Base-by-base conservation (phyloP, 2,888 invertebrate species). In the Hoplodrina blanda region DNA sequence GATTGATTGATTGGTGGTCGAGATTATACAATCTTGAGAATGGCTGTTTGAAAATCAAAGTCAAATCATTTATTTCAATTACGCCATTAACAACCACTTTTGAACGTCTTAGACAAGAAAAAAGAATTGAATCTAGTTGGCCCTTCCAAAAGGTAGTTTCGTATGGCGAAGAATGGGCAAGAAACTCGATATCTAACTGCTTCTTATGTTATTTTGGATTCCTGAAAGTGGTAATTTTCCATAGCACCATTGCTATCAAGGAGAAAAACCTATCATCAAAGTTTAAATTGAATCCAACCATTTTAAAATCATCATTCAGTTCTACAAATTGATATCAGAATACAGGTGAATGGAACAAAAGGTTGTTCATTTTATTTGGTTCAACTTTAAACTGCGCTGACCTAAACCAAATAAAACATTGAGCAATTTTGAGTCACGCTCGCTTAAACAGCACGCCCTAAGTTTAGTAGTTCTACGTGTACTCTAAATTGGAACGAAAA, bases 381-480 rank as follows among this genome's bases (percentile, higher is more conserved):
- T 63, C 46, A 62, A 79, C 37, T 65, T 33, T 57, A 66, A 71
- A 62, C 49, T 62, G 49, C 33, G 6, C 19, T 70, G 46, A 72
- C 52, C 72, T 62, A 71, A 74, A 71, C 55, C 46, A 62, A 77
- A 73, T 56, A 77, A 17, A 77, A 71, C 72, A 73, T 78, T 62
- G 62, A 62, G 71, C 77, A 73, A 77, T 70, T 77, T 44, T 17
- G 20, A 77, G 78, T 73, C 73, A 73, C 55, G 73, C 78, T 77
- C 25, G 55, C 77, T 11, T 50, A 46, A 73, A 70, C 77, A 60
- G 49, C 77, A 50, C 44, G 73, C 50, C 77, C 73, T 77, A 19
- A 25, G 77, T 77, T 60, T 50, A 46, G 25, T 44, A 25, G 11
- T 11, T 77, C 55, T 15, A 77, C 33, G n/a, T 70, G 19, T 56